Evolutionary conservation across 1,140 invertebrate genomes (phyloP).

Genomic region (Stenopsyche tienmushanensis): DNA sequence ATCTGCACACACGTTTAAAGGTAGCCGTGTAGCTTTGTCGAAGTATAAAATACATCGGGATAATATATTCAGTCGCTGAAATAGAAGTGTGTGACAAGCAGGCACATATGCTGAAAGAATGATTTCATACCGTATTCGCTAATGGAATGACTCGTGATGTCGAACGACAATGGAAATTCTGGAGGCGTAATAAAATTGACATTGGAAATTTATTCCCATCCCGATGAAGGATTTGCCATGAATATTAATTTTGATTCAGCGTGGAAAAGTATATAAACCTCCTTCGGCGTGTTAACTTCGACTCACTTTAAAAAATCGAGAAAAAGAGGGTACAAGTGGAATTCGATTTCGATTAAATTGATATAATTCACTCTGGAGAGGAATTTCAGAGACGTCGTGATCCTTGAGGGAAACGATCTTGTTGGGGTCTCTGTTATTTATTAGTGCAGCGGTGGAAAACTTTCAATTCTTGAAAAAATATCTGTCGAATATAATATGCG

Average conservation of each 20-base stretch:
- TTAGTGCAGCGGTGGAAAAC: constrained; percentile 31
- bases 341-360: constrained; percentile 43
- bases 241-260: too few species aligned
- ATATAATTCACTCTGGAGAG: constrained; percentile 42
- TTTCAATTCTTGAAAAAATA: too few species aligned
- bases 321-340: constrained; percentile 28
- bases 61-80: constrained; percentile 18
- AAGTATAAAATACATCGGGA: constrained; percentile 3
- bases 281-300: too few species aligned
- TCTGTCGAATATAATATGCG: too few species aligned
- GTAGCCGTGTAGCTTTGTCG: constrained; percentile 13
- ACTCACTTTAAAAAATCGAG: too few species aligned
- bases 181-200: too few species aligned
- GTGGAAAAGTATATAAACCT: too few species aligned
- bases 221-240: too few species aligned
- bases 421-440: constrained; percentile 40
- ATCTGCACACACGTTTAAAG: constrained; percentile 29
- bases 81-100: neutral
- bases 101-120: too few species aligned
- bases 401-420: constrained; percentile 36
- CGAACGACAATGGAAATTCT: too few species aligned
- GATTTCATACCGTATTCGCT: neutral
- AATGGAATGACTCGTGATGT: too few species aligned
- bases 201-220: too few species aligned
- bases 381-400: constrained; percentile 41